Percentiles rank a stretch among this genome's conserved stretches.
Evolutionary conservation across 2,113 vertebrate genomes (phyloP).

Genomic region (Thunnus thynnus): DNA sequence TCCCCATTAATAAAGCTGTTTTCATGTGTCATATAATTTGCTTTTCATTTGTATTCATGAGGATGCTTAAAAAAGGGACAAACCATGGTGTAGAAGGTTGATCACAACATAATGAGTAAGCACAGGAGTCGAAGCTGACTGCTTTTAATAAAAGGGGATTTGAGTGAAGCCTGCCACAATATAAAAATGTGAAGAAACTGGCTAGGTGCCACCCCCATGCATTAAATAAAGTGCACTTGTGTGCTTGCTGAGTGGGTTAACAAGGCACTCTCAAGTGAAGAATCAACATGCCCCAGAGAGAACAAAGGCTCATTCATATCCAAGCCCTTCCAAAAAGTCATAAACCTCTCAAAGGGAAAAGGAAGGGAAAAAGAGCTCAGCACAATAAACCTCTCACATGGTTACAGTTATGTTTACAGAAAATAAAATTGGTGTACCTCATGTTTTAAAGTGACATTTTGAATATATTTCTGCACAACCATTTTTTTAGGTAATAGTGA

Average conservation of each 20-base stretch:
- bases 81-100: conserved; percentile 36
- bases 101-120: conserved; percentile 56
- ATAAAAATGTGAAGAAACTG: conserved; percentile 60
- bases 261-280: conserved; percentile 61
- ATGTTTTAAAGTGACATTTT: conserved; percentile 31
- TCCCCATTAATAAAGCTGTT: conserved; percentile 19
- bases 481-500: background rate
- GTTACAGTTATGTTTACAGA: conserved; percentile 1
- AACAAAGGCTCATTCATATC: conserved; percentile 68
- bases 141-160: conserved; percentile 52
- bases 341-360: conserved; percentile 41
- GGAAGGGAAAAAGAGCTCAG: background rate
- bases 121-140: conserved; percentile 47
- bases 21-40: conserved; percentile 14
- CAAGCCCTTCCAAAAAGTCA: conserved; percentile 47
- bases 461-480: background rate
- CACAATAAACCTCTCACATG: conserved; percentile 14
- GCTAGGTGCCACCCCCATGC: conserved; percentile 66
- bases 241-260: conserved; percentile 71
- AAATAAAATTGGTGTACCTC: conserved; percentile 24
- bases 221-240: conserved; percentile 82
- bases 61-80: conserved; percentile 22
- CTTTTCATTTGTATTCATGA: conserved; percentile 49
- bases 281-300: conserved; percentile 49
- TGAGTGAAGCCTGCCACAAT: conserved; percentile 67